Evolutionary conservation across 2,888 invertebrate species (phyloP).

Genomic region (Sycophila texana): DNA sequence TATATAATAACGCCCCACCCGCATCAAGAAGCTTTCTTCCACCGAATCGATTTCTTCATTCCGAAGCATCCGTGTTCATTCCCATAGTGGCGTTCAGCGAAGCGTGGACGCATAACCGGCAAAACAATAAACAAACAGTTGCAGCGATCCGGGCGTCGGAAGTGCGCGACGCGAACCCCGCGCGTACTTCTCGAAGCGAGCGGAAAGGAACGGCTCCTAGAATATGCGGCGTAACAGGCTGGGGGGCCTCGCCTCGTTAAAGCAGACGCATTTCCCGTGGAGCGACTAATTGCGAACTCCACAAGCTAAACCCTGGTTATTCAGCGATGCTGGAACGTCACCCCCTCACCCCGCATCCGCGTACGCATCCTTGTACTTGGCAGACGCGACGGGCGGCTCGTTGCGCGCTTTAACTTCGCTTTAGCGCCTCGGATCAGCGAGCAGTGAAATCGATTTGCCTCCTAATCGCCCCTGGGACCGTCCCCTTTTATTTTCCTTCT

Average conservation of each 20-base stretch:
- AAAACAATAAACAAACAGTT: not conserved
- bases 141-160: not conserved
- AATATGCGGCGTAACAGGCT: too few relatives aligned
- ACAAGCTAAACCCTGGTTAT: constrained; percentile 25
- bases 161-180: constrained; percentile 60
- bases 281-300: constrained; percentile 66
- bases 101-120: too few relatives aligned
- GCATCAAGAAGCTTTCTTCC: too few relatives aligned
- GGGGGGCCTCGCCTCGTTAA: constrained; percentile 62
- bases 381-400: constrained; percentile 7
- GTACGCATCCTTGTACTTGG: not conserved
- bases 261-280: constrained; percentile 64
- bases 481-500: not conserved
- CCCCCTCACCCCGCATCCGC: not conserved
- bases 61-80: too few relatives aligned
- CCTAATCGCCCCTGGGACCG: constrained; percentile 45
- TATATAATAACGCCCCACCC: too few relatives aligned
- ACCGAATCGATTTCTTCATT: too few relatives aligned
- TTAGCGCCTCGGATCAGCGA: constrained; percentile 46
- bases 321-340: not conserved
- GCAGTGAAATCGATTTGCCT: constrained; percentile 63
- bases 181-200: not conserved
- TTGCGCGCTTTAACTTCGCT: constrained; percentile 14
- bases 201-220: too few relatives aligned
- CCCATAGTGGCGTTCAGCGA: too few relatives aligned